phyloP scores from a whole-genome alignment of 2,113 vertebrate species.

The Paradisaea rubra region DNA sequence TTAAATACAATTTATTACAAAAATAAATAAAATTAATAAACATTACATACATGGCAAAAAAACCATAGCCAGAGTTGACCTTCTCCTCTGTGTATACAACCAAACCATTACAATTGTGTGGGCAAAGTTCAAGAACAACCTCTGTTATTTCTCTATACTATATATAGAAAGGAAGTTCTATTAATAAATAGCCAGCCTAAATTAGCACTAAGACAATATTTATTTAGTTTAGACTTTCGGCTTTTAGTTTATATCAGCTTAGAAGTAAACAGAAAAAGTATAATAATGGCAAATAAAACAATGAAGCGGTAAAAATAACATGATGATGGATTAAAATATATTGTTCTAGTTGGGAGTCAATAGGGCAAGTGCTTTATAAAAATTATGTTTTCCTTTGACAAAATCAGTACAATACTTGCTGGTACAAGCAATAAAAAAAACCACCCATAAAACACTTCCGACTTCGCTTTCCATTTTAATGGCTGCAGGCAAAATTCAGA shows the following conservation, averaged over 20 bases:
- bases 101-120: not conserved
- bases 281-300: slow-evolving; percentile 10
- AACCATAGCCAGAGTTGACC: not conserved
- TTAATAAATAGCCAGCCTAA: slow-evolving; percentile 17
- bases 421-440: slow-evolving; percentile 28
- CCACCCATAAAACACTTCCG: slow-evolving; percentile 28
- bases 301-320: slow-evolving; percentile 32
- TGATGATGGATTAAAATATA: slow-evolving; percentile 7
- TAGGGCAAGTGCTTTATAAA: slow-evolving; percentile 24
- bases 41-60: not conserved
- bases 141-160: not conserved
- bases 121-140: not conserved
- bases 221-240: not conserved
- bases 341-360: slow-evolving; percentile 9
- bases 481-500: slow-evolving; percentile 49
- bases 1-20: not conserved
- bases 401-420: slow-evolving; percentile 29
- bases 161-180: not conserved
- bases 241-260: not conserved
- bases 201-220: not conserved
- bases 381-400: slow-evolving; percentile 44
- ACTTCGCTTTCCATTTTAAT: slow-evolving; percentile 49
- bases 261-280: not conserved
- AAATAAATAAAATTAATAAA: not conserved
- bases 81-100: not conserved